A percentile compares a stretch with the other conserved stretches of the same genome.
These are phyloP conservation scores for Ptilorrhoa leucosticta DNA, from an alignment of 2,113 vertebrate genomes.

Conservation along the genomic window DNA sequence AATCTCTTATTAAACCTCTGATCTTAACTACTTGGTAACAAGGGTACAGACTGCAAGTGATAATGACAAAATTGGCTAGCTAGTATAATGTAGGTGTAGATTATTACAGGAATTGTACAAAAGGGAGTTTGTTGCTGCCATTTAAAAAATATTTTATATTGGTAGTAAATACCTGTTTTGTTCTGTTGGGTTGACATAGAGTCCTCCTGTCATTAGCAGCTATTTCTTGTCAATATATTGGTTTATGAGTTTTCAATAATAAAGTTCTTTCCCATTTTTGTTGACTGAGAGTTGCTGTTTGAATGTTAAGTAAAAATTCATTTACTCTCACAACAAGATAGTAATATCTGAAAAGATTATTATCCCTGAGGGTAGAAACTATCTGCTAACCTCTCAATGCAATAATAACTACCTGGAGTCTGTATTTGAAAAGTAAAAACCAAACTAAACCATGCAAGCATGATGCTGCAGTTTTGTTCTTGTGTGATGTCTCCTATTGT, in stretches of 20 bases:
- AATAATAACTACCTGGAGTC: neutral
- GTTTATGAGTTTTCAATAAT: neutral
- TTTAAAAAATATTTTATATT: neutral
- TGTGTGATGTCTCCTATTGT: neutral
- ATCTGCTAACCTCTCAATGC: neutral
- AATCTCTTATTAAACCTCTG: neutral
- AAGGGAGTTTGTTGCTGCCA: neutral
- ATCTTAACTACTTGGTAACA: neutral
- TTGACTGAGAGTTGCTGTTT: neutral
- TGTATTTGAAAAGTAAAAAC: neutral
- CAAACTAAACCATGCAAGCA: neutral
- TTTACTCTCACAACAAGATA: neutral
- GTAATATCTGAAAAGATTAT: neutral
- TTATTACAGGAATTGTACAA: neutral
- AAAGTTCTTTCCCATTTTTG: neutral
- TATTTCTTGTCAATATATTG: neutral
- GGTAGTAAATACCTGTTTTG: neutral
- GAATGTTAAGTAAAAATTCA: neutral
- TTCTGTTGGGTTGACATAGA: neutral
- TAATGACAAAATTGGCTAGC: neutral
- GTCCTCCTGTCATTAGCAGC: neutral
- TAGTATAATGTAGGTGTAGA: neutral
- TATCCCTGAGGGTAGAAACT: neutral
- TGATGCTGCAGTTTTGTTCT: neutral
- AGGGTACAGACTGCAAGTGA: neutral